Percentiles rank a stretch among this genome's conserved stretches.
Conservation (phyloP, 2,113 vertebrate species). For the Calyptommatus sinebrachiatus region DNA sequence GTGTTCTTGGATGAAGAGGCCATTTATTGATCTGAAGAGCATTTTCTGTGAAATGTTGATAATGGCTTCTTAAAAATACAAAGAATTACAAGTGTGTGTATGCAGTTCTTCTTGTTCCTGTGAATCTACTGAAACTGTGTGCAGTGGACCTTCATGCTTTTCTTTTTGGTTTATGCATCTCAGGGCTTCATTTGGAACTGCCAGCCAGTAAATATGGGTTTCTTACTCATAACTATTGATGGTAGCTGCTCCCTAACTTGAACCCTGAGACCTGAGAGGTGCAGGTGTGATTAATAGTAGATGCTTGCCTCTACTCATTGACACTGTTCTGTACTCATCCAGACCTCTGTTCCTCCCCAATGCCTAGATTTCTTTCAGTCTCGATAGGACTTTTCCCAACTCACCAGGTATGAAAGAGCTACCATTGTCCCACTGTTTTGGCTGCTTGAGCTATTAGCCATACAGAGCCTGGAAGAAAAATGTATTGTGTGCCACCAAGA, state of each 20-base stretch:
- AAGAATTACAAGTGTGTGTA: not conserved
- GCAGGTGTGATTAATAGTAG: not conserved
- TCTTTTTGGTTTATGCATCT: not conserved
- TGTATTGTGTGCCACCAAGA: not conserved
- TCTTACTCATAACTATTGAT: not conserved
- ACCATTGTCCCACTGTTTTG: not conserved
- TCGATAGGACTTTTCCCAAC: not conserved
- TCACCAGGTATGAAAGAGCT: not conserved
- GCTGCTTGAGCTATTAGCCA: not conserved
- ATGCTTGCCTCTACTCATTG: not conserved
- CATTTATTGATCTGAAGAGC: not conserved
- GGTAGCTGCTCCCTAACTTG: not conserved
- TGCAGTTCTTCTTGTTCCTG: not conserved
- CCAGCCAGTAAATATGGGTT: not conserved
- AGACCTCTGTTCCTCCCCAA: not conserved
- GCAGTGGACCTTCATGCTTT: not conserved
- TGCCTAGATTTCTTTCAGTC: not conserved
- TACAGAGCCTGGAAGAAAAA: no score
- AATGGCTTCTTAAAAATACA: not conserved
- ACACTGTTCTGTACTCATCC: not conserved
- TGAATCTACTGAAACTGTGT: not conserved
- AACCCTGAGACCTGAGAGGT: not conserved
- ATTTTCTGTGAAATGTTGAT: not conserved
- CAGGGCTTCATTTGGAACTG: not conserved
- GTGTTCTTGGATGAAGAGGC: not conserved